These are phyloP conservation scores for Mormyrops attenuatus DNA, from an alignment of 2,797 vertebrate species.

Conservation along the genomic window DNA sequence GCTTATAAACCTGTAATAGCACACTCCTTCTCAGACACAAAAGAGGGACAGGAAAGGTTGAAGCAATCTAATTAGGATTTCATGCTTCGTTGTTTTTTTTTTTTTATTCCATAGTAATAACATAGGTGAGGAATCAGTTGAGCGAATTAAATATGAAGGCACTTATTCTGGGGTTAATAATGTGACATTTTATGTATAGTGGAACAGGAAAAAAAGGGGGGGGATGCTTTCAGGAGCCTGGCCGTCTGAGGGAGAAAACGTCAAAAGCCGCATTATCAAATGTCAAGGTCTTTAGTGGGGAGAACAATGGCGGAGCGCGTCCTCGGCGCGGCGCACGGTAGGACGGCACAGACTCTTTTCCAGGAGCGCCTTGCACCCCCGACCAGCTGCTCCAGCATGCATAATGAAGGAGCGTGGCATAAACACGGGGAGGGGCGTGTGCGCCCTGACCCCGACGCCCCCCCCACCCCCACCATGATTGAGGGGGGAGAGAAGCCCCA, in stretches of 20 bases:
- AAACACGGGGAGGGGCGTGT: background rate
- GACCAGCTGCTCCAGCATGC: constrained; percentile 16
- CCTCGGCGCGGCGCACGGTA: background rate
- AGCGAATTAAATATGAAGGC: background rate
- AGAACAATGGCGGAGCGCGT: constrained; percentile 1
- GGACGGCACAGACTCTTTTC: background rate
- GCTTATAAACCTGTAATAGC: background rate
- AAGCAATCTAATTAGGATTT: background rate
- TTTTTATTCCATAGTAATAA: background rate
- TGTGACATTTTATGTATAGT: background rate
- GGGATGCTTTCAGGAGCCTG: background rate
- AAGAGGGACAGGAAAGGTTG: background rate
- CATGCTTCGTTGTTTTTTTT: background rate
- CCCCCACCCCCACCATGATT: background rate
- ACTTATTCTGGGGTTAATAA: constrained; percentile 6
- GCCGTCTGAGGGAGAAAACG: background rate
- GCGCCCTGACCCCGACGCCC: background rate
- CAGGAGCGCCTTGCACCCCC: constrained; percentile 5
- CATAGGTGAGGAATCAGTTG: constrained; percentile 4
- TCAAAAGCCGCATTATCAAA: constrained; percentile 11
- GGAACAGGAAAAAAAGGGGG: background rate
- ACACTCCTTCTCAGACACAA: background rate
- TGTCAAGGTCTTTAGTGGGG: constrained; percentile 17
- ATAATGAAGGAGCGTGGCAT: background rate
- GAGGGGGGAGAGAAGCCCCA: background rate